Evolutionary conservation across 2,113 vertebrate genomes (phyloP), one percentile per base, ranked within the genome.

Genomic region (Lepus europaeus): DNA sequence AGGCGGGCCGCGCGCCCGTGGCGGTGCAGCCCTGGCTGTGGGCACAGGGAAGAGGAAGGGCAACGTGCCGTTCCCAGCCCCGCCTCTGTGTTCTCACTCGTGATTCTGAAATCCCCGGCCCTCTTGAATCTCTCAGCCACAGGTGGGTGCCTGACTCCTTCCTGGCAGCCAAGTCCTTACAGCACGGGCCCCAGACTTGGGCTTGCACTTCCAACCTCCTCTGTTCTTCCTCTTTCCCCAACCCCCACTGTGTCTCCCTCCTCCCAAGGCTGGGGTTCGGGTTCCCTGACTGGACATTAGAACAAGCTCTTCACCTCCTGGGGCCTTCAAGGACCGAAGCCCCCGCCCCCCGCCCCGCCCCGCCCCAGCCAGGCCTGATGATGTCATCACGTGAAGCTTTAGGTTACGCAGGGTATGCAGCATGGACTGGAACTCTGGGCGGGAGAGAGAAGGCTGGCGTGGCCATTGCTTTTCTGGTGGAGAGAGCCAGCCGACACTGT

Each of bases 71-170:
- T 13, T 63, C 12, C 8, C 64, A 33, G 9, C 61, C 76, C 39
- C 31, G 25, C 19, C 27, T n/a, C 22, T 19, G 49, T 74, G 4
- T 56, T 20, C 45, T 81, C 22, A 5, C 87, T 53, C 20, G 0
- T 1, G 5, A 29, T 53, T 73, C 68, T 78, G n/a, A 33, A 22
- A 12, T 51, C 85, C 69, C 45, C 33, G 16, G 33, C 20, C 84
- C 61, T 59, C 36, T 29, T 0, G 16, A 69, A 11, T 11, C 39
- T 36, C 9, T 59, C 45, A 25, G 64, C 10, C 53, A 36, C 14
- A 1, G 19, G 14, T 19, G 53, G 88, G n/a, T 5, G 19, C 20
- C 51, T 39, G 0, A 0, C 6, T 77, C 11, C 53, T 89, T 76
- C 53, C 66, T 12, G 39, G 49, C 56, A 87, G 36, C 59, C 70